Evolutionary conservation across 1,140 invertebrate species (phyloP).

Genomic region (Caenorhabditis briggsae): DNA sequence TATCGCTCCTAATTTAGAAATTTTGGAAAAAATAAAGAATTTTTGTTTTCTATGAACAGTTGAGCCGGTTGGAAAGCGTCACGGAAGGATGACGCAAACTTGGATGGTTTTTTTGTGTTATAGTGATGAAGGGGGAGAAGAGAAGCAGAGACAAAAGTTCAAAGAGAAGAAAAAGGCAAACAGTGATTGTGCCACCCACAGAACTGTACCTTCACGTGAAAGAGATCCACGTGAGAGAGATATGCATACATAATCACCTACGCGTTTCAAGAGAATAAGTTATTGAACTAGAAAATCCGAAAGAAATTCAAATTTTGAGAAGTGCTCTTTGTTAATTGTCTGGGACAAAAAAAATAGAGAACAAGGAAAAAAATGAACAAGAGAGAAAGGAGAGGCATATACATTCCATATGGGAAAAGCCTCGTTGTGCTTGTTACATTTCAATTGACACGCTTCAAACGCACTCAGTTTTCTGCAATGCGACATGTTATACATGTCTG

Average conservation of each 20-base stretch:
- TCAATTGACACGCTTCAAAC: constrained; percentile 54
- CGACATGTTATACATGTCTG: constrained; percentile 50
- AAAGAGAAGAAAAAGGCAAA: constrained; percentile 38
- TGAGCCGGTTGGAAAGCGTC: constrained; percentile 29
- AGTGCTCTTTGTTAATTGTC: neutral
- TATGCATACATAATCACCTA: constrained; percentile 17
- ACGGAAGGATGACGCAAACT: constrained; percentile 40
- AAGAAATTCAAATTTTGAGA: too few species aligned
- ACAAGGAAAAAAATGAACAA: neutral
- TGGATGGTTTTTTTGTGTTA: neutral
- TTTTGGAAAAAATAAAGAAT: too few species aligned
- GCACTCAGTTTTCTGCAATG: constrained; percentile 39
- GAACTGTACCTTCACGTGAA: neutral
- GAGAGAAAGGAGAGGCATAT: neutral
- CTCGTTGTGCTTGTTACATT: constrained; percentile 45
- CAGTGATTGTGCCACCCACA: constrained; percentile 45
- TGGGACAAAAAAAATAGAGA: neutral
- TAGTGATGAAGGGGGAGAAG: too few species aligned
- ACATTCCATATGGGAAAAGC: constrained; percentile 36
- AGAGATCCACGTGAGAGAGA: neutral
- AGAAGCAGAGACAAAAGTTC: neutral
- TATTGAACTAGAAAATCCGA: too few species aligned
- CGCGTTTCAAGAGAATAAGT: neutral
- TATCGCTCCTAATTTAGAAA: too few species aligned
- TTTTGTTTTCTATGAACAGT: too few species aligned